A percentile compares a stretch with the other conserved stretches of the same genome.
Conservation (phyloP, 2,888 invertebrate species). For the Nudaria mundana region DNA sequence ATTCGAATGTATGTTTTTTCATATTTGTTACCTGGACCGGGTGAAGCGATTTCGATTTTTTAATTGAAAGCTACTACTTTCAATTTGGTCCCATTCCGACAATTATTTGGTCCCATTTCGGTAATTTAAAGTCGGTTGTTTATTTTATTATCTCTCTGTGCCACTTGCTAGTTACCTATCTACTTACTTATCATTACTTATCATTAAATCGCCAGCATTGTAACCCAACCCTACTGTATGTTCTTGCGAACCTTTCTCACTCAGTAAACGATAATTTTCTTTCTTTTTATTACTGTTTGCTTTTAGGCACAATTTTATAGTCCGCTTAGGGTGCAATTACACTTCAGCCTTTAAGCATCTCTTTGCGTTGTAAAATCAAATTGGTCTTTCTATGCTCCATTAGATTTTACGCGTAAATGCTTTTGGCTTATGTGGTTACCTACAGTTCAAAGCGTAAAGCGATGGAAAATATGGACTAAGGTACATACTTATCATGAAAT, state of each 20-base stretch:
- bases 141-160: no score
- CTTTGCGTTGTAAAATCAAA: slow-evolving; percentile 33
- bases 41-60: no score
- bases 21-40: no score
- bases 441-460: slow-evolving; percentile 3
- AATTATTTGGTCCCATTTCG: no score
- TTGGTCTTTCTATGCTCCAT: slow-evolving; percentile 19
- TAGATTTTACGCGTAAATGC: slow-evolving; percentile 30
- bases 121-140: no score
- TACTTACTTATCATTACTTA: no score
- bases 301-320: slow-evolving; percentile 69
- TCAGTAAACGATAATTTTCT: slow-evolving; percentile 59
- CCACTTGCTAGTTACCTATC: no score
- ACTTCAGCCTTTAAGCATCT: slow-evolving; percentile 26
- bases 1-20: no score
- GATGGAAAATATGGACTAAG: not conserved
- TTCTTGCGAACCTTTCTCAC: slow-evolving; percentile 47
- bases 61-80: no score
- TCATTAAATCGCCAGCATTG: slow-evolving; percentile 21
- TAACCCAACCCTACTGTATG: slow-evolving; percentile 21
- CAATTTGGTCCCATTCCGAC: no score
- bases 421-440: slow-evolving; percentile 17
- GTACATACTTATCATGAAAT: not conserved
- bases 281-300: slow-evolving; percentile 68
- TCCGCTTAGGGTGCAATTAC: slow-evolving; percentile 50